Percentiles rank a stretch among this genome's conserved stretches.
Evolutionary conservation across 1,140 invertebrate genomes (phyloP).

Genomic region (Amphibalanus amphitrite): DNA sequence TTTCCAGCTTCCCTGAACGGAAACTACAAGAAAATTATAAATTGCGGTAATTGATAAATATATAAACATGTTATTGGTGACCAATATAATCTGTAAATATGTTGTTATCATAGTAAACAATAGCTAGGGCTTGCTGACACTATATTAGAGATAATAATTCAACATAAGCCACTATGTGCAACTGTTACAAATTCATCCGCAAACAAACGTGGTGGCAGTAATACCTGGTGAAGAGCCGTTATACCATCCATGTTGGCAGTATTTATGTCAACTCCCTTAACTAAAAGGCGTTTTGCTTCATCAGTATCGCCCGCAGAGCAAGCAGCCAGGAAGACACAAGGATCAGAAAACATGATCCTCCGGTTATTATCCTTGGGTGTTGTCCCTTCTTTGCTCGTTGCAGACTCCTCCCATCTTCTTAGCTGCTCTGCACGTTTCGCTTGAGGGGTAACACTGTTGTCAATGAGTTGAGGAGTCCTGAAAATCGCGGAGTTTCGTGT

Average conservation of each 20-base stretch:
- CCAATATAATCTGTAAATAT: background rate
- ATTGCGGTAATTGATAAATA: background rate
- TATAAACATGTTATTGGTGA: background rate
- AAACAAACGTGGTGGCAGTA: too few relatives aligned
- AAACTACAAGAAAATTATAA: too few relatives aligned
- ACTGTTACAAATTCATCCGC: too few relatives aligned
- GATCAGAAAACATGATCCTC: slow-evolving; percentile 83
- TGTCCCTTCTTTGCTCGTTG: background rate
- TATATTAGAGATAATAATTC: background rate
- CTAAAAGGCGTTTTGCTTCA: slow-evolving; percentile 73
- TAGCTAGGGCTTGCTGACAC: background rate
- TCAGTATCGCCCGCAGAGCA: slow-evolving; percentile 89
- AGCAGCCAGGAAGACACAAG: slow-evolving; percentile 90
- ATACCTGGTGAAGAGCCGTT: slow-evolving; percentile 93
- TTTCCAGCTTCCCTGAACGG: too few relatives aligned
- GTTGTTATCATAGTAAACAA: background rate
- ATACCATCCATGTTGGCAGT: slow-evolving; percentile 93
- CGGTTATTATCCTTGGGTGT: slow-evolving; percentile 21
- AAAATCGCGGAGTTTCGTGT: background rate
- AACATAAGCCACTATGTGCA: background rate
- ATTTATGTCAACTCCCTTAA: slow-evolving; percentile 88
- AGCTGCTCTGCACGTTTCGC: background rate
- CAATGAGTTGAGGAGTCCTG: background rate
- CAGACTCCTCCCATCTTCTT: slow-evolving; percentile 2
- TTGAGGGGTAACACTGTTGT: too few relatives aligned